Base-by-base conservation (phyloP, 2,113 vertebrate species). In the Isurus oxyrinchus region DNA sequence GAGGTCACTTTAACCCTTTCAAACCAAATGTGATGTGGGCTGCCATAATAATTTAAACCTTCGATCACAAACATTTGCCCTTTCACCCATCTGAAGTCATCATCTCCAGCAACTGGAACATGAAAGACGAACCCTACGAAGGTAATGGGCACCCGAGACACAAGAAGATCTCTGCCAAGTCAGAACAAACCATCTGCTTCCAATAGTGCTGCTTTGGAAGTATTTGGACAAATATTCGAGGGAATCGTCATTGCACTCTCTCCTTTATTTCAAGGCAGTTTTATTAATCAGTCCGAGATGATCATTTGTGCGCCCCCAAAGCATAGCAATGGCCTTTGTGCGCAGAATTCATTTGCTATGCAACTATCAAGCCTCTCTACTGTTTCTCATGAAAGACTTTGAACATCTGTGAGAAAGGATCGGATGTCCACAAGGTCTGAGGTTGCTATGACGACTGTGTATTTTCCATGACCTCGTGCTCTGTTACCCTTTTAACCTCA, bases 401-500 rank as follows among this genome's bases (percentile, higher is more conserved):
- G 87, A 23, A 53, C 94, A 95, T 69, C 63, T 69, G 94, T 67
- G 94, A 72, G 94, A 67, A 49, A 21, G 59, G 94, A 95, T 69
- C 66, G 66, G 94, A 95, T 95, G 63, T 69, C 94, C 66, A 49
- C 40, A 67, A 95, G 66, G 94, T 69, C 94, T 53, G 40, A 67
- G 94, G 94, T 95, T 69, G 63, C 94, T 69, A 69, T 53, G 94
- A 44, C 66, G 11, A 95, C 66, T 67, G 21, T 69, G 66, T 95
- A 69, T 69, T 69, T 69, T 95, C 94, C 40, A 16, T 95, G 94
- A 69, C 94, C 94, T 31, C 94, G 44, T 95, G 94, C 94, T 95
- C 23, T 14, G 25, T 95, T 95, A 95, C 94, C 35, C 93, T 95
- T 95, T 95, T 95, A 69, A 95, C 94, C 94, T 72, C 16, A 2